Evolutionary conservation across 53 echinoderm and acorn worm genomes (phyloP), one percentile per base, ranked within the genome.

Genomic region (Holothuria scabra): DNA sequence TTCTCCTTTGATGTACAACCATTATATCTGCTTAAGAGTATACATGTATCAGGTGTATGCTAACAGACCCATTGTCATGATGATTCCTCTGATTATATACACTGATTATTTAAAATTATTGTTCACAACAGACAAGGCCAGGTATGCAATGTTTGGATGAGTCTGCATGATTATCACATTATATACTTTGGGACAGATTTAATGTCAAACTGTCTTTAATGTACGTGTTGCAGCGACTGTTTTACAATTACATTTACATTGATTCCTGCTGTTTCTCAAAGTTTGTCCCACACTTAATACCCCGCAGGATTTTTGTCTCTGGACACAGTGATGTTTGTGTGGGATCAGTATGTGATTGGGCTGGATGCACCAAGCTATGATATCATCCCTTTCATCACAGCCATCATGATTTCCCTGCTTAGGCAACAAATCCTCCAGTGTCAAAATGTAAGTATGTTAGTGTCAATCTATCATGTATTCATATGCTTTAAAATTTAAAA

Each of bases 341-440:
- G 97, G 97, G 97, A 96, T 76, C 96, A 96, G 88, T 86, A 96
- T 75, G 86, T 96, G 24, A 81, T 96, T 18, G 93, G 96, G 13
- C 55, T 96, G 66, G 96, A 91, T 59, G 80, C 72, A 67, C 93
- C 92, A 16, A 86, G 86, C 60, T 96, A 88, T 88, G 93, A 92
- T 60, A 65, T 96, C 82, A 83, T 94, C 32, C 96, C 93, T 28
- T 84, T 83, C 66, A 65, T 96, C 48, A 66, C 93, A 34, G 90
- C 84, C 30, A 78, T 92, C 66, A 88, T 89, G 63, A 55, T 96
- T 25, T 83, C 91, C 82, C 84, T 88, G 3, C 84, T 92, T 9
- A 92, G 86, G 74, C 81, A 67, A 49, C 55, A 84, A 23, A 84
- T 96, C 25, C 52, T 93, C 34, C 66, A 84, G 7, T 96, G 93